Base-by-base conservation (phyloP, 2,113 vertebrate species). In the Hyaena hyaena region DNA sequence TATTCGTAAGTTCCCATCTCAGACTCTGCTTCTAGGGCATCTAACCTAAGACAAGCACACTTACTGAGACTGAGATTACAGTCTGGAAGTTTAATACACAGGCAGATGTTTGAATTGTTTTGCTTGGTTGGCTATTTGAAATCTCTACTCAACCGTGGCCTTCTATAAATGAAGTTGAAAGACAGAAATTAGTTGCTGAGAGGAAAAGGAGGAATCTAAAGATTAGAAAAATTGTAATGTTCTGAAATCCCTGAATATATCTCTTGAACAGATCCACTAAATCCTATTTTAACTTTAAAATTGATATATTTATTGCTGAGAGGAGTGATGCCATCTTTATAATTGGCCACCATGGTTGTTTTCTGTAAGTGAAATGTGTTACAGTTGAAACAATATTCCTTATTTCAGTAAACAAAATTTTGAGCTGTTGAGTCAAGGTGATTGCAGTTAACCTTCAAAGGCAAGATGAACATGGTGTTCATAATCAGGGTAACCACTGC, bases 91-190 rank as follows among this genome's bases (percentile, higher is more conserved):
- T 95, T 81, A 83, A 7, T 61, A 71, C 28, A 35, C 31, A 96
- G n/a, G 71, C 90, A 84, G 45, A 79, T 89, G 45, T 50, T 95
- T 7, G 63, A 91, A 88, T 90, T 90, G 69, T 88, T 96, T 96
- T 91, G 69, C 24, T 84, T 87, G 10, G 39, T 50, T 95, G 48
- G 80, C 68, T 98, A 93, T 80, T 31, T 91, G 73, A 85, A 96
- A 65, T 96, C 48, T 81, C 69, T 71, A 45, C 68, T 90, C 45
- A 92, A 35, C 33, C 50, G 23, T 84, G 68, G 24, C 15, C 33
- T 74, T 10, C 33, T 84, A 2, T 4, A 95, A 80, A 87, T 76
- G 53, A 88, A 85, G 3, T 11, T 76, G 81, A 95, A 91, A 71
- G n/a, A 80, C 4, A 90, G 43, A 98, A 84, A 35, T 63, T 69